These are phyloP conservation scores for Platichthys stellatus DNA, from an alignment of 2,113 vertebrate species.

Conservation along the genomic window DNA sequence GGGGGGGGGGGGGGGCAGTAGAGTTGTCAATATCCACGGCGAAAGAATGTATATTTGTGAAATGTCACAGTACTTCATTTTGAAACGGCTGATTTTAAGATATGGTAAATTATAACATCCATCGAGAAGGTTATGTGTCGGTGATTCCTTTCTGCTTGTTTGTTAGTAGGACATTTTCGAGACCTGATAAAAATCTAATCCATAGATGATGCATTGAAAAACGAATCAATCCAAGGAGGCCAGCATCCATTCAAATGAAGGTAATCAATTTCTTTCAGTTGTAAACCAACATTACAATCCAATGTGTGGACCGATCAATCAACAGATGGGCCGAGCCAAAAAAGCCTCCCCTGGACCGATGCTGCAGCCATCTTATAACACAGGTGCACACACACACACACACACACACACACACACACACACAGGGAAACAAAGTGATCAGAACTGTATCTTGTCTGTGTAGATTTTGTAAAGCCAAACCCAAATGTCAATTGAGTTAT, in stretches of 20 bases:
- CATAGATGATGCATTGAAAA: neutral
- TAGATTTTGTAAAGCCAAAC: neutral
- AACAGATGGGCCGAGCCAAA: neutral
- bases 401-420: too few relatives aligned
- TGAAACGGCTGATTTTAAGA: neutral
- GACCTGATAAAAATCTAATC: neutral
- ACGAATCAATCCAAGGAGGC: neutral
- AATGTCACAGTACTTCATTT: neutral
- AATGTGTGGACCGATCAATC: neutral
- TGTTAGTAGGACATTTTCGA: neutral
- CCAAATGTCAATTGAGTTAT: neutral
- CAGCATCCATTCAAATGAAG: neutral
- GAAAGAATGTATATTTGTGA: neutral
- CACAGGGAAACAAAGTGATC: neutral
- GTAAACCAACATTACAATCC: neutral
- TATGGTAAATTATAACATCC: neutral
- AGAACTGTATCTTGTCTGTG: neutral
- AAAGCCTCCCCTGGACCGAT: neutral
- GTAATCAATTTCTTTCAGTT: neutral
- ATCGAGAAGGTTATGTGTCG: too few relatives aligned
- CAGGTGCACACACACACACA: too few relatives aligned
- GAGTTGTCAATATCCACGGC: neutral
- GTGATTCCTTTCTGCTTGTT: too few relatives aligned
- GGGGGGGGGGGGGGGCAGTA: neutral
- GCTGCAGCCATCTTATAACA: too few relatives aligned